Base-by-base conservation (phyloP, 2,113 vertebrate species). In the Chaetodon auriga region DNA sequence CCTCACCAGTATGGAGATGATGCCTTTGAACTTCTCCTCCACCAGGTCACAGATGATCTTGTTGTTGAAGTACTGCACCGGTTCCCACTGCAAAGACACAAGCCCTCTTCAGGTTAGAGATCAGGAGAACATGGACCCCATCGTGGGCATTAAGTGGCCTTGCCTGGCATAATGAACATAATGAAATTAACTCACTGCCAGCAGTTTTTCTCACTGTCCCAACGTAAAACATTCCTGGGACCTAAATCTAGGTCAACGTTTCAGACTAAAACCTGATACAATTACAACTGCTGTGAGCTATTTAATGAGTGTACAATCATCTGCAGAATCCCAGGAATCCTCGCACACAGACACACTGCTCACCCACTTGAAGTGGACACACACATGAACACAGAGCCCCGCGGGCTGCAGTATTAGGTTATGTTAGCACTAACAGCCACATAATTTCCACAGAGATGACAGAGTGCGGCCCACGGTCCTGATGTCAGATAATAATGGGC, bases 11-110 rank as follows among this genome's bases (percentile, higher is more conserved):
- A 99, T 97, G 63, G 98, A 98, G 92, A 99, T 99, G 86, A 99
- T 98, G 92, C 98, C 98, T 95, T 99, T 99, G 91, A 98, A 98
- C 91, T 99, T 99, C 93, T 99, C 97, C 86, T 99, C 98, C 83
- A 99, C 98, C 85, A 99, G 95, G 86, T 99, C 98, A 85, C 98
- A 99, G 87, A 99, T 99, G 85, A 99, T 99, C 92, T 99, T 99
- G 95, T 99, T 99, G 94, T 99, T 98, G 93, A 99, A 99, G 91
- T 99, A 99, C 75, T 97, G 97, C 85, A 99, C 98, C 0, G 98
- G 96, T 82, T 99, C 98, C 98, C 98, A 99, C 98, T 99, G 91
- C 70, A 84, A 90, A 89, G 3, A 87, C n/a, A 73, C 68, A 85
- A 84, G 25, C 6, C 65, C 12, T 21, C 5, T 9, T 66, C 35